Percentiles rank a stretch among this genome's conserved stretches.
These are phyloP conservation scores for Oscheius onirici DNA, from an alignment of 2,888 invertebrate genomes.

Conservation along the genomic window DNA sequence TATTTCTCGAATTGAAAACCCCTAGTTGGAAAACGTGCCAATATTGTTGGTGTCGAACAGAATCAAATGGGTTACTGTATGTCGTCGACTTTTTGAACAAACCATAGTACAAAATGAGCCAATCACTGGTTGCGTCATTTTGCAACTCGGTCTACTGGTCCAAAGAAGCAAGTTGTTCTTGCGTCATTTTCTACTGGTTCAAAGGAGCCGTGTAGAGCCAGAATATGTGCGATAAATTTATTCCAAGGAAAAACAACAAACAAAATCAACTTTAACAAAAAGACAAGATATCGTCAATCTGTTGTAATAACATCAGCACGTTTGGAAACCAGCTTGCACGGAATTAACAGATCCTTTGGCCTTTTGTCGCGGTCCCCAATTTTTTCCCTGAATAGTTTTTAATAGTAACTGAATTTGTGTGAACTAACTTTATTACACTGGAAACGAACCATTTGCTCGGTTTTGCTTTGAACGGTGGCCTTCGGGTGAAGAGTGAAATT, in stretches of 20 bases:
- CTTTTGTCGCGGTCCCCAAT: conserved; percentile 70
- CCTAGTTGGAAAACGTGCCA: too few species aligned
- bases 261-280: not conserved
- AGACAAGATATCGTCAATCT: not conserved
- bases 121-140: too few species aligned
- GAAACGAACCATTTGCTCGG: conserved; percentile 65
- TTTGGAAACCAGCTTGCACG: conserved; percentile 60
- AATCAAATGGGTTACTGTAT: too few species aligned
- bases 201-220: not conserved
- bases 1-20: too few species aligned
- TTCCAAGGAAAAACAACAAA: not conserved
- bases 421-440: conserved; percentile 63
- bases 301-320: not conserved
- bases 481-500: conserved; percentile 62
- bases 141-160: too few species aligned
- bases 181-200: not conserved
- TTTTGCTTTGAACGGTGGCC: conserved; percentile 57
- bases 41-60: too few species aligned
- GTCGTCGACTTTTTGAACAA: too few species aligned
- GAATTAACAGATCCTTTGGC: conserved; percentile 71
- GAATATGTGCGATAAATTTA: too few species aligned
- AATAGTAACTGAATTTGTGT: not conserved
- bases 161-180: too few species aligned
- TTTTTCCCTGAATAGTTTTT: conserved; percentile 58
- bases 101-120: too few species aligned